phyloP scores from a whole-genome alignment of 2,797 vertebrate species.

The Smutsia gigantea region DNA sequence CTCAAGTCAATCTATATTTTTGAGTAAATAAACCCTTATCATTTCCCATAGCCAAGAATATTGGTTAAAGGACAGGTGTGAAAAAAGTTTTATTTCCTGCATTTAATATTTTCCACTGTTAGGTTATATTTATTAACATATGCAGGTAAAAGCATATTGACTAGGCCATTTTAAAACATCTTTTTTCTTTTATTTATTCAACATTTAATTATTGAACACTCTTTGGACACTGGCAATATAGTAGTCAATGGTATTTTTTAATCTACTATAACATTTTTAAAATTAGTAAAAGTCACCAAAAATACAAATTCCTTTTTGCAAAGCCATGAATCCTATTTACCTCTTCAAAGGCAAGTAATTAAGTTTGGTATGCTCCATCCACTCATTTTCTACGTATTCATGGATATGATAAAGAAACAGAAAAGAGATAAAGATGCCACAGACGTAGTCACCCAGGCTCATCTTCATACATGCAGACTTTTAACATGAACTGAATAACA shows the following conservation, averaged over 20 bases:
- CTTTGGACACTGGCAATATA: background rate
- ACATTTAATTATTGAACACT: background rate
- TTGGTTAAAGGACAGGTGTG: background rate
- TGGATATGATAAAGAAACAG: background rate
- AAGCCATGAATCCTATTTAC: background rate
- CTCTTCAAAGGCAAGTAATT: background rate
- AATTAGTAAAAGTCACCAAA: background rate
- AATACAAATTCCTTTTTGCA: background rate
- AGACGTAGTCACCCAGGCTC: background rate
- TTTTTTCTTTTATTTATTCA: background rate
- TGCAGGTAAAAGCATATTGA: background rate
- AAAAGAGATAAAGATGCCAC: background rate
- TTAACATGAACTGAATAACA: background rate
- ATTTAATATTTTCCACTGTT: background rate
- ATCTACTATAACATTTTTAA: background rate
- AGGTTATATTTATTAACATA: background rate
- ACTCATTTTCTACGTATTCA: background rate
- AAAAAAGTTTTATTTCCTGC: background rate
- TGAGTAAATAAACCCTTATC: background rate
- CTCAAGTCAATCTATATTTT: background rate
- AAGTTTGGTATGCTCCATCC: background rate
- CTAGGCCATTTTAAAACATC: background rate
- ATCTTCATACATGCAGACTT: background rate
- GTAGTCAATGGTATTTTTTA: background rate
- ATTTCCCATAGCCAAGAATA: background rate